A percentile compares a stretch with the other conserved stretches of the same genome.
These are phyloP conservation scores for Corythornis madagascariensis DNA, from an alignment of 2,113 vertebrate species.

Conservation along the genomic window DNA sequence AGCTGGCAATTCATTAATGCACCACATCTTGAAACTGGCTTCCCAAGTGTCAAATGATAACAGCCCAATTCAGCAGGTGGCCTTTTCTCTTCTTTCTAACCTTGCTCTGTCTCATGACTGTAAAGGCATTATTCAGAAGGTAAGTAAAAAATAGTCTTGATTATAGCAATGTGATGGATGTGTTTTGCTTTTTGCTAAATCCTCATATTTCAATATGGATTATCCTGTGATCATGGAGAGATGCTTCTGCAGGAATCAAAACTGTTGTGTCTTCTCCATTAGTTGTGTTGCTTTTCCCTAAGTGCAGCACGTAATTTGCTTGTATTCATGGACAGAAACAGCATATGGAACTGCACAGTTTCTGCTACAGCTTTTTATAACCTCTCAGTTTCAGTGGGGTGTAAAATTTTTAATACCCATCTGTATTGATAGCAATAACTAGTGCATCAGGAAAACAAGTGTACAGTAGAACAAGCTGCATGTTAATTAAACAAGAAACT, in stretches of 20 bases:
- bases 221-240: not conserved
- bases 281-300: not conserved
- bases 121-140: constrained; percentile 90
- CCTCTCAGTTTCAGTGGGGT: not conserved
- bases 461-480: not conserved
- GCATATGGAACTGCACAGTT: not conserved
- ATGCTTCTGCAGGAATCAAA: not conserved
- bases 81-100: constrained; percentile 89
- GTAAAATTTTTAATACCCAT: not conserved
- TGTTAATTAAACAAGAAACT: not conserved
- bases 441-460: not conserved
- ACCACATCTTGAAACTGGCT: constrained; percentile 86
- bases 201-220: not conserved
- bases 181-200: not conserved
- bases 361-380: not conserved
- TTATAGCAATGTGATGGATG: not conserved
- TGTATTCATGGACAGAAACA: not conserved
- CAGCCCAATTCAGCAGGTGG: constrained; percentile 78
- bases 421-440: not conserved
- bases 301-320: not conserved
- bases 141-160: constrained; percentile 57
- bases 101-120: constrained; percentile 90
- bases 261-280: not conserved
- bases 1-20: constrained; percentile 82
- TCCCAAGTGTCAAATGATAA: constrained; percentile 79